Evolutionary conservation across 2,888 invertebrate genomes (phyloP), one percentile per base, ranked within the genome.

Genomic region (Muschampia plurimacula): DNA sequence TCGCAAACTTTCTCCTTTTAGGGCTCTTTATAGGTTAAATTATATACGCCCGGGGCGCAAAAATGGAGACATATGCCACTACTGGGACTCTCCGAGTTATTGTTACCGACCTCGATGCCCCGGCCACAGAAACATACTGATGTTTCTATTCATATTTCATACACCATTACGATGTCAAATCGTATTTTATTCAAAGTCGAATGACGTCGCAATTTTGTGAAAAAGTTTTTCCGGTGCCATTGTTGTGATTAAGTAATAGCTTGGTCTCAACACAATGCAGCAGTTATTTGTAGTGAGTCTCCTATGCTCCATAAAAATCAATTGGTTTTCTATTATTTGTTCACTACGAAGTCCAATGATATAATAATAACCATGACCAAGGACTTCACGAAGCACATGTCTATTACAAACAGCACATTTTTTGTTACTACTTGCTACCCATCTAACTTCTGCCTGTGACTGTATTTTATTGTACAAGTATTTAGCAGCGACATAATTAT

Each of bases 11-110:
- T 89, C 84, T 85, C 87, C 87, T 88, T 88, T 87, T 85, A 85
- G 87, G 88, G 85, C 66, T 88, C 89, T 92, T 92, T 90, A 90
- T 86, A 85, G 86, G 88, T 86, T 88, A 90, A 93, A 93, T 92
- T 92, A 93, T 93, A 90, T 89, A 86, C 91, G 85, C 89, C 79
- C 75, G 83, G 91, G 90, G 83, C 85, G 84, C 82, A 87, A 87
- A 89, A 92, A 93, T 93, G 89, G 92, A 92, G 92, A 94, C 90
- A 88, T 88, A 93, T 88, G 83, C 87, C 81, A 86, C 93, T 87
- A 85, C 83, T 77, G 93, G 92, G 93, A 92, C 84, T 76, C 74
- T 67, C 77, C 78, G 86, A 90, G 90, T 88, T 90, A 89, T 90
- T 84, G 87, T 87, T 78, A 83, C 78, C 81, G 82, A 81, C 83